Conservation (phyloP, 1,140 invertebrate genomes). For the Drosophila erecta region DNA sequence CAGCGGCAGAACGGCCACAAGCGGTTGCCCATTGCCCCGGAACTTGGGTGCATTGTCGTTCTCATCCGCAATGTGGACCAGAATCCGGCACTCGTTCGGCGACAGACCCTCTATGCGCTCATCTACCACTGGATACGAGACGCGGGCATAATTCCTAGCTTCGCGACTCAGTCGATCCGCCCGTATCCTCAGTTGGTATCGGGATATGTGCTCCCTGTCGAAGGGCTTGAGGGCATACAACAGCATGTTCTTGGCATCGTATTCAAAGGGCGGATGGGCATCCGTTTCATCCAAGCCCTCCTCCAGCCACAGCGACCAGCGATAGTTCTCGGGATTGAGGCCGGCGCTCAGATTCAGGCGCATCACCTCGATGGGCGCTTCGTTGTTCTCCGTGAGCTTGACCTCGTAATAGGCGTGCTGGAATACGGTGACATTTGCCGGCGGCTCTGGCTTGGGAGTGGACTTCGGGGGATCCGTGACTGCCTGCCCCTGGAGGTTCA, state of each 20-base stretch:
- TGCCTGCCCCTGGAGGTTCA: slow-evolving; percentile 87
- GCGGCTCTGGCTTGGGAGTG: slow-evolving; percentile 52
- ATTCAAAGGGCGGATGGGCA: slow-evolving; percentile 86
- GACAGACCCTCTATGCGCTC: slow-evolving; percentile 88
- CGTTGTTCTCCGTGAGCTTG: slow-evolving; percentile 90
- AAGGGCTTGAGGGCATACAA: slow-evolving; percentile 89
- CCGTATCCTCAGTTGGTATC: slow-evolving; percentile 88
- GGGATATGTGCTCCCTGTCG: slow-evolving; percentile 88
- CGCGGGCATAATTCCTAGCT: slow-evolving; percentile 87
- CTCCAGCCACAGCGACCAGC: slow-evolving; percentile 76
- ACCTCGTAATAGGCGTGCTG: slow-evolving; percentile 91
- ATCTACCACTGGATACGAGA: slow-evolving; percentile 90
- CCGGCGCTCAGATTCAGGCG: slow-evolving; percentile 89
- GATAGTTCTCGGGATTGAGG: slow-evolving; percentile 81
- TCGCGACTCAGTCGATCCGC: slow-evolving; percentile 85
- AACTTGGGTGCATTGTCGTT: slow-evolving; percentile 94
- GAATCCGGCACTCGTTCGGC: slow-evolving; percentile 85
- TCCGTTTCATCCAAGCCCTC: slow-evolving; percentile 74
- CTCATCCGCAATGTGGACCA: slow-evolving; percentile 91
- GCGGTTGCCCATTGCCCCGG: slow-evolving; percentile 88
- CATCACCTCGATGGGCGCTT: slow-evolving; percentile 88
- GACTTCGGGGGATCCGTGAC: slow-evolving; percentile 85
- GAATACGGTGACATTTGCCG: slow-evolving; percentile 86
- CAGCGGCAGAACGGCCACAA: slow-evolving; percentile 91
- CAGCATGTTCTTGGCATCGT: slow-evolving; percentile 90